Evolutionary conservation across 1,140 invertebrate genomes (phyloP).

Genomic region (Rhizoglyphus robini): DNA sequence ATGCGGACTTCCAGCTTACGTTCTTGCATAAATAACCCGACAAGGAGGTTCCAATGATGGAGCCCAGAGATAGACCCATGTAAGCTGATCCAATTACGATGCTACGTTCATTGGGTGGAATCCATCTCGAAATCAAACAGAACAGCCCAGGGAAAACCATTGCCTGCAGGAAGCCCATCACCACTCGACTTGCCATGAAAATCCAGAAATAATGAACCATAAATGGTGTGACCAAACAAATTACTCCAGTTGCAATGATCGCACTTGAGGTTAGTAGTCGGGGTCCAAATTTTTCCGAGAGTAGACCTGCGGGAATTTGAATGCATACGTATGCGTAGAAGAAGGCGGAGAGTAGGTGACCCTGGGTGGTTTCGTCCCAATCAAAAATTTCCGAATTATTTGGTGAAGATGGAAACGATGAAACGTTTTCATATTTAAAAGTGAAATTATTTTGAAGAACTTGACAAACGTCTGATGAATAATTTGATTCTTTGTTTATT

Average conservation of each 20-base stretch:
- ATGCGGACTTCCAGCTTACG: conserved; percentile 69
- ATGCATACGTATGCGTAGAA: conserved; percentile 72
- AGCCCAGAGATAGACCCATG: conserved; percentile 26
- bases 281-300: conserved; percentile 61
- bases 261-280: conserved; percentile 46
- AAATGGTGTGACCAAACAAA: conserved; percentile 21
- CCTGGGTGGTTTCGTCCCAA: conserved; percentile 24
- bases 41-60: conserved; percentile 28
- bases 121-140: conserved; percentile 31
- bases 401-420: no score
- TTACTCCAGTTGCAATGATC: conserved; percentile 16
- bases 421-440: no score
- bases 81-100: neutral
- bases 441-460: no score
- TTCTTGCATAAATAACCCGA: conserved; percentile 32
- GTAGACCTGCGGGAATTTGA: conserved; percentile 61
- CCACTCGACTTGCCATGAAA: conserved; percentile 18
- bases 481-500: no score
- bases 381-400: conserved; percentile 24
- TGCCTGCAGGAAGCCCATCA: conserved; percentile 25
- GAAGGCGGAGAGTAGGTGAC: conserved; percentile 59
- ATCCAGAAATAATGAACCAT: conserved; percentile 14
- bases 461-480: no score
- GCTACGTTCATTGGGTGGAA: conserved; percentile 17
- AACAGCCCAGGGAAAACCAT: conserved; percentile 31